Evolutionary conservation across 2,113 vertebrate species (phyloP), one percentile per base, ranked within the genome.

Genomic region (Cyprichromis sp.): DNA sequence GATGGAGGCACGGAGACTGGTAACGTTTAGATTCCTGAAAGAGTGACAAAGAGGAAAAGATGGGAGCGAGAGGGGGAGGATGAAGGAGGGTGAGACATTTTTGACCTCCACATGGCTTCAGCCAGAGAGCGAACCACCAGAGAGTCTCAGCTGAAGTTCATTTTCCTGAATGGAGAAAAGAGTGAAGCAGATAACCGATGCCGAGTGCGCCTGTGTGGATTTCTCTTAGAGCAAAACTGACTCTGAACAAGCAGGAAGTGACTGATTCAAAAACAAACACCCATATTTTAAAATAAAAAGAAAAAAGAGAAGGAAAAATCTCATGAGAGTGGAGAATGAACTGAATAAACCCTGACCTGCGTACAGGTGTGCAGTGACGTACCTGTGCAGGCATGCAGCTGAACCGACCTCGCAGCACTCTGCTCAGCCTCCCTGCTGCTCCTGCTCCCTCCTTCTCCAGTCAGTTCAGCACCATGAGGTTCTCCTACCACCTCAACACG

Each of bases 381-480:
- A 82, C 86, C 81, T 81, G 59, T 12, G 11, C 63, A 83, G 81
- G 90, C 78, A 96, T 96, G 96, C 96, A 95, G 92, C 78, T 95
- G 91, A 96, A 95, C 93, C 93, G 85, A 85, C 93, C 95, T 47
- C 86, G 82, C 85, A 93, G 95, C 79, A 86, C 90, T 68, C 84
- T 94, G 73, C 68, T 95, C 24, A 91, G 92, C 63, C 90, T 92
- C 86, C 85, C 80, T 17, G 66, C 80, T 73, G 86, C 86, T 11
- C 78, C 83, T 14, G 57, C 83, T 76, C 91, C 45, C 31, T 95
- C 95, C 81, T 96, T 94, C 93, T 96, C 96, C 91, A 95, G 88
- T 53, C 96, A 95, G 85, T 96, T 95, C 92, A 92, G 95, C 83
- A 92, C 95, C 82, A 95, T 95, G 95, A 95, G 95, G 86, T 97